Conservation (phyloP, 2,888 invertebrate genomes). For the Leptura quadrifasciata region DNA sequence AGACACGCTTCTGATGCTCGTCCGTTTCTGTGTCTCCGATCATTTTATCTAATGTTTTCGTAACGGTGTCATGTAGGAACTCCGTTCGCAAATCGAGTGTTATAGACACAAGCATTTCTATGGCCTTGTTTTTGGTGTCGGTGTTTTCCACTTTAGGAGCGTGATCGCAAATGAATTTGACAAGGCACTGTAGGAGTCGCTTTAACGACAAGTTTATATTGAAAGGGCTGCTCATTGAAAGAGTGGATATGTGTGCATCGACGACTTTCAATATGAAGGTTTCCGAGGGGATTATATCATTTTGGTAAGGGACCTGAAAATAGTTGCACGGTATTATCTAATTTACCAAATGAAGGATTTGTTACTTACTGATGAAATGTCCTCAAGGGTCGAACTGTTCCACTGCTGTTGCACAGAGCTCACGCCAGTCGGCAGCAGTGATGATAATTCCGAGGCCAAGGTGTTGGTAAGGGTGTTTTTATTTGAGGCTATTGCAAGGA, state of each 20-base stretch:
- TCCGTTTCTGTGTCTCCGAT: slow-evolving; percentile 81
- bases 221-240: slow-evolving; percentile 78
- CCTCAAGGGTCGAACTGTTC: slow-evolving; percentile 76
- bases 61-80: slow-evolving; percentile 80
- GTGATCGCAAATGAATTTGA: slow-evolving; percentile 80
- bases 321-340: neutral
- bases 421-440: slow-evolving; percentile 76
- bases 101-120: slow-evolving; percentile 84
- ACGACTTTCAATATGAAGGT: slow-evolving; percentile 88
- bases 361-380: slow-evolving; percentile 77
- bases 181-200: slow-evolving; percentile 79
- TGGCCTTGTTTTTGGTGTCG: slow-evolving; percentile 79
- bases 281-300: slow-evolving; percentile 89
- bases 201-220: slow-evolving; percentile 80
- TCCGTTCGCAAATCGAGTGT: slow-evolving; percentile 87
- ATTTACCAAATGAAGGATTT: neutral
- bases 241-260: slow-evolving; percentile 79
- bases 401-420: slow-evolving; percentile 79
- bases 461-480: slow-evolving; percentile 69
- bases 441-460: slow-evolving; percentile 75
- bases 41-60: slow-evolving; percentile 79
- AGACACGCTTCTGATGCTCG: slow-evolving; percentile 80
- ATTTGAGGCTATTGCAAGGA: slow-evolving; percentile 73
- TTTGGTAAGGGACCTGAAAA: slow-evolving; percentile 81
- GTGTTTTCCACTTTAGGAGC: slow-evolving; percentile 79